Conservation (phyloP, 2,888 invertebrate species). For the Trichacis sp. region DNA sequence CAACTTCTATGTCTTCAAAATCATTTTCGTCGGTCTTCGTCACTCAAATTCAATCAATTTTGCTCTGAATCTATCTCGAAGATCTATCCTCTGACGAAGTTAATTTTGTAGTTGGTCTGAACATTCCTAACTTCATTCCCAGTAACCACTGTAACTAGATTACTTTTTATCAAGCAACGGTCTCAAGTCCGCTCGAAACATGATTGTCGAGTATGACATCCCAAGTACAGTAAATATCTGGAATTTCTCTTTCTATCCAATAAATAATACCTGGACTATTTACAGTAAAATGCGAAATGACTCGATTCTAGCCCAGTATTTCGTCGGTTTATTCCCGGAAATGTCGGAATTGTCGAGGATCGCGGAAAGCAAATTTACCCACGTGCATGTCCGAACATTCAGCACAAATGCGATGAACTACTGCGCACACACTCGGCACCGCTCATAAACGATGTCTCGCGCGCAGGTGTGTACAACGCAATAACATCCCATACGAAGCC, state of each 20-base stretch:
- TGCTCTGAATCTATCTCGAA: too few relatives aligned
- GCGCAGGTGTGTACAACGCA: conserved; percentile 39
- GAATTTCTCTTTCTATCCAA: neutral
- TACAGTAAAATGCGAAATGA: neutral
- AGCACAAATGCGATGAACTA: conserved; percentile 40
- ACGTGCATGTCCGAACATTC: conserved; percentile 39
- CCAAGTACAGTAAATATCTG: neutral
- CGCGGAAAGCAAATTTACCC: conserved; percentile 40
- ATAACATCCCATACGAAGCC: conserved; percentile 29
- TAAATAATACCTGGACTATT: neutral
- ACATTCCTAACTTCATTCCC: too few relatives aligned
- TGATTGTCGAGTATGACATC: neutral
- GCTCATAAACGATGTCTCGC: conserved; percentile 40
- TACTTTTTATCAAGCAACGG: too few relatives aligned
- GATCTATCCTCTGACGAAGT: too few relatives aligned
- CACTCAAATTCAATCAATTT: too few relatives aligned
- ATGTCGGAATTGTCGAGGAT: conserved; percentile 30
- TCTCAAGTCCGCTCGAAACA: too few relatives aligned
- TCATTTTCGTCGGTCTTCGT: too few relatives aligned
- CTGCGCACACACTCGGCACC: conserved; percentile 39
- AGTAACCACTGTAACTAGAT: too few relatives aligned
- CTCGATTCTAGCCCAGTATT: conserved; percentile 12
- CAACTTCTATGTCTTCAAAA: too few relatives aligned
- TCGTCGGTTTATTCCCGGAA: conserved; percentile 18
- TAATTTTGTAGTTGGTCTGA: too few relatives aligned